Evolutionary conservation across 2,113 vertebrate species (phyloP), one percentile per base, ranked within the genome.

Genomic region (Cheilinus undulatus): DNA sequence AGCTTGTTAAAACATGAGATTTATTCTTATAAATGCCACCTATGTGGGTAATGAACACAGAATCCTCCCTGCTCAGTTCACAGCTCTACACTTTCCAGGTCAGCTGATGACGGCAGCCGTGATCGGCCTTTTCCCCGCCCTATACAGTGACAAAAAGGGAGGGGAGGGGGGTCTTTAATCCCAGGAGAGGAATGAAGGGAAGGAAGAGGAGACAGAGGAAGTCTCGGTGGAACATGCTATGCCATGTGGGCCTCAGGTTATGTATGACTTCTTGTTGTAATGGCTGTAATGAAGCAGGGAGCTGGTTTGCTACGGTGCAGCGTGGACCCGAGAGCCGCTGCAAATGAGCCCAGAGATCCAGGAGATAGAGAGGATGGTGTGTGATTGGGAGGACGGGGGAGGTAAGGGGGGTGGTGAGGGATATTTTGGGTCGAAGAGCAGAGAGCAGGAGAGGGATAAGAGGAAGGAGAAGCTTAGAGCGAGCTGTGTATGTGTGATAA

Each of bases 331-430:
- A 43, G 50, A 64, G 72, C 52, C 34, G 40, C 45, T 0, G 71
- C 50, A 87, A 91, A 88, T 75, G 78, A 84, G 78, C 69, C 69
- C 54, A 0, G 27, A n/a, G 79, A 78, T 82, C 50, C 26, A 19
- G 61, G 48, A 78, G 71, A 69, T 74, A 13, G 69, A 83, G 54
- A 49, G 64, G 69, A 69, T 53, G 15, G 52, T 57, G 66, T 34
- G 46, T 40, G 64, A 53, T 10, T 0, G 73, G 38, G 58, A 23
- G 6, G 66, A 50, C 20, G n/a, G 54, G 3, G 13, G 57, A 7
- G 4, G 17, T 8, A 40, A 54, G 0, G 49, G 36, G 51, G 20
- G 56, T 53, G 69, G 24, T 52, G 51, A 69, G 60, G 77, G 80
- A 78, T 84, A 78, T 80, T 79, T 76, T 52, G 50, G 70, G 75